Base-by-base conservation (phyloP, 2,888 invertebrate species). In the Eupithecia subumbrata region DNA sequence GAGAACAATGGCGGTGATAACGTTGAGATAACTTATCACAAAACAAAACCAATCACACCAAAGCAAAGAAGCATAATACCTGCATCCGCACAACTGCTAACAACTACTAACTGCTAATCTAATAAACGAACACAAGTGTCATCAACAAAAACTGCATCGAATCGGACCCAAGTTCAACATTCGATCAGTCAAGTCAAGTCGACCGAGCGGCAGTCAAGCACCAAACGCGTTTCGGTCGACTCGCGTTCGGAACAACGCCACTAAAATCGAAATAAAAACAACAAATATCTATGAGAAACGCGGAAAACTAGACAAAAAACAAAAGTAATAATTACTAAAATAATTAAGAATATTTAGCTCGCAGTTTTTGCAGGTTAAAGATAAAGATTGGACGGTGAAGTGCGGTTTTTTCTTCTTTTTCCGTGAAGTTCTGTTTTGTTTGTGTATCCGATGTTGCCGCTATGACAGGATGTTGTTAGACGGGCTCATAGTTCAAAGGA, bases 401-500 rank as follows among this genome's bases (percentile, higher is more conserved):
- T 48, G 68, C 3, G 37, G n/a, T 40, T 77, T 76, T 78, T 78
- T 74, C 11, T 71, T 67, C 69, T 80, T 82, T 76, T 91, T 92
- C 88, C 90, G 89, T 90, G 89, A 89, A 86, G 86, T 81, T 83
- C 83, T 86, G 89, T 88, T 88, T 93, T 92, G 92, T 92, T 92
- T 88, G 89, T 91, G 88, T 84, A 87, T 86, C 82, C 85, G 84
- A 88, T 90, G 90, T 90, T 90, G 84, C 84, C 84, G 85, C 84
- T 87, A 88, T 90, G 86, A 87, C 86, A 93, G 93, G 91, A 94
- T 93, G 93, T 92, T 93, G 86, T 88, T 83, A 83, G 83, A 67
- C 37, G 40, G 84, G 83, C 81, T 84, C 60, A 60, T 60, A 83
- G 84, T 79, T 88, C 85, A 84, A 89, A 88, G 87, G 89, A 90